A percentile compares a stretch with the other conserved stretches of the same genome.
These are phyloP conservation scores for Phyllotreta striolata DNA, from an alignment of 2,888 invertebrate genomes.

Conservation along the genomic window DNA sequence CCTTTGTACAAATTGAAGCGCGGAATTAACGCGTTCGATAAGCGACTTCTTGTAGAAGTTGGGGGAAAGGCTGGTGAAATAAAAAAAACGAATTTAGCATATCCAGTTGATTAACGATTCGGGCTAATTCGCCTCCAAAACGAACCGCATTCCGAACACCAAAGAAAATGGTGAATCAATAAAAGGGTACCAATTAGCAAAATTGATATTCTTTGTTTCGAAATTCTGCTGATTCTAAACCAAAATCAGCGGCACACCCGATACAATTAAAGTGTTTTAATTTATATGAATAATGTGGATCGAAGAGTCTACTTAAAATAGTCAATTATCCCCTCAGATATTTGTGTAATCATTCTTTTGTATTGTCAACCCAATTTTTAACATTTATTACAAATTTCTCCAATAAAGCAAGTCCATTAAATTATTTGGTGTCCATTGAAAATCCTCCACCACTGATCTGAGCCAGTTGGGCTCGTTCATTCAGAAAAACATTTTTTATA, in stretches of 20 bases:
- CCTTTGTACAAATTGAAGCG: too few species aligned
- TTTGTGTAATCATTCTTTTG: too few species aligned
- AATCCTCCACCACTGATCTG: constrained; percentile 3
- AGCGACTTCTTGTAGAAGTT: too few species aligned
- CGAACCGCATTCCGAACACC: constrained; percentile 21
- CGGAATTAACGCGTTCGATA: too few species aligned
- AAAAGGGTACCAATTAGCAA: constrained; percentile 49
- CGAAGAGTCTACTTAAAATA: too few species aligned
- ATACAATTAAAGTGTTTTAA: neutral
- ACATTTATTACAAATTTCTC: too few species aligned
- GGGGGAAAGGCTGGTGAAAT: neutral
- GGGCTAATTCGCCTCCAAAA: constrained; percentile 8
- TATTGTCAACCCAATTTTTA: too few species aligned
- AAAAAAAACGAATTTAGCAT: constrained; percentile 8
- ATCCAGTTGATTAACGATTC: constrained; percentile 23
- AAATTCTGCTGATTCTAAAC: constrained; percentile 40
- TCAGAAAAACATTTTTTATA: constrained; percentile 28
- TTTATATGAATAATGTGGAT: neutral
- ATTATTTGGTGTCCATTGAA: neutral
- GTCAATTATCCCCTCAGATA: too few species aligned
- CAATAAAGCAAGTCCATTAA: neutral
- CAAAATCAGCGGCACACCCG: constrained; percentile 4
- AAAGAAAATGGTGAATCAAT: constrained; percentile 38
- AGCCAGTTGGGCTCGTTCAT: constrained; percentile 19
- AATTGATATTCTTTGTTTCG: constrained; percentile 52